These are phyloP conservation scores for Enteromius treurensis DNA, from an alignment of 2,797 vertebrate genomes.

Conservation along the genomic window DNA sequence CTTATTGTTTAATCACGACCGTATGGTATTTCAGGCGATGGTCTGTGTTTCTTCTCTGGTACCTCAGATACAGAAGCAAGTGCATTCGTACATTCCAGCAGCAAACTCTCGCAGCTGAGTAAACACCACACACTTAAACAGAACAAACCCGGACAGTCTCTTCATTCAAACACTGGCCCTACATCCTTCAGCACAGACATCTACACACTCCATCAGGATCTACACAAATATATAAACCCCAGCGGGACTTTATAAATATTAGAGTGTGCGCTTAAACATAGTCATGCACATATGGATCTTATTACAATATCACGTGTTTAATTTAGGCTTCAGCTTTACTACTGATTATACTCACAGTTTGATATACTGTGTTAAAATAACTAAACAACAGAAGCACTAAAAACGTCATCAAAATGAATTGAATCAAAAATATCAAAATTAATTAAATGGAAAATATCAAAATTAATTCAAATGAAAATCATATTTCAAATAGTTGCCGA, in stretches of 20 bases:
- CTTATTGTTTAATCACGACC: background rate
- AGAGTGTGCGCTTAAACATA: background rate
- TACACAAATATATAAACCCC: background rate
- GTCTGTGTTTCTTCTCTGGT: slow-evolving; percentile 45
- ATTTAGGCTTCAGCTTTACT: background rate
- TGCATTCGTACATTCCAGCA: slow-evolving; percentile 73
- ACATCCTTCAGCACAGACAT: slow-evolving; percentile 41
- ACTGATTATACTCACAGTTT: background rate
- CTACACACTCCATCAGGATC: slow-evolving; percentile 28
- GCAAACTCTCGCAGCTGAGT: slow-evolving; percentile 82
- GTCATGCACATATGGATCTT: background rate
- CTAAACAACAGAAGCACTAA: background rate
- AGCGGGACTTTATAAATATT: background rate
- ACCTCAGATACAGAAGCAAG: slow-evolving; percentile 67
- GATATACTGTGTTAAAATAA: background rate
- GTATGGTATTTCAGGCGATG: background rate
- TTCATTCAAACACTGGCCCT: slow-evolving; percentile 32
- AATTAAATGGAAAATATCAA: background rate
- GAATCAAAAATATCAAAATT: background rate
- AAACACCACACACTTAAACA: slow-evolving; percentile 65
- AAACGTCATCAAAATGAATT: background rate
- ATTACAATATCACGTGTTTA: background rate
- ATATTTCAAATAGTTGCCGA: too few relatives aligned
- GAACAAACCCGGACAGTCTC: slow-evolving; percentile 31
- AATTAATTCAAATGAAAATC: too few relatives aligned